Base-by-base conservation (phyloP, 2,113 vertebrate species). In the Sinocyclocheilus anshuiensis region DNA sequence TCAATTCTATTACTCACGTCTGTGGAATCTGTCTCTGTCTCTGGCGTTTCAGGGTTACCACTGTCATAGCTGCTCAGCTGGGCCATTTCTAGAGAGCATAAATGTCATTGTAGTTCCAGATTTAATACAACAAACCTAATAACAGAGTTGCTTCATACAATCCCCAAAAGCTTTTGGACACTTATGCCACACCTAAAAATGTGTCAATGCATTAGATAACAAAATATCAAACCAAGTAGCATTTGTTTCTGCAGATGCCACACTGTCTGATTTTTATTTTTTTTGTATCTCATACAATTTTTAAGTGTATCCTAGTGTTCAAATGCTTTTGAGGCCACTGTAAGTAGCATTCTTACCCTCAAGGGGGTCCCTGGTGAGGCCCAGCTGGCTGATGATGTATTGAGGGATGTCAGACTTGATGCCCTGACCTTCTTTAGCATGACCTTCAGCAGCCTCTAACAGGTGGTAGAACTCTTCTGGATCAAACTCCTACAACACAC, bases 381-480 rank as follows among this genome's bases (percentile, higher is more conserved):
- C 98, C 95, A 99, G 94, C 84, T 99, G 98, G 93, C 96, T 98
- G 94, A 99, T 96, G 94, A 99, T 99, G 87, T 94, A 99, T 86
- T 97, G 96, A 77, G 98, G 98, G 92, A 99, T 99, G 93, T 99
- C 98, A 0, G 93, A 96, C 95, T 99, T 99, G 94, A 99, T 98
- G 92, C 98, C 97, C 93, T 97, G 97, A 69, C 98, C 98, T 91
- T 98, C 97, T 91, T 98, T 99, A 63, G 98, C 98, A 93, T 99
- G 98, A 90, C 98, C 98, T 91, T 99, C 98, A 72, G 98, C 98
- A 91, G 98, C 98, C 92, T 99, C 97, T 91, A 99, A 92, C 90
- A 99, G 92, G 90, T 99, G 98, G 91, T 99, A 99, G 91, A 99
- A 99, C 94, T 99, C 97, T 92, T 99, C 98, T 0, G 98, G 98